Evolutionary conservation across 1,140 invertebrate species (phyloP), one percentile per base, ranked within the genome.

Genomic region (Apolygus lucorum): DNA sequence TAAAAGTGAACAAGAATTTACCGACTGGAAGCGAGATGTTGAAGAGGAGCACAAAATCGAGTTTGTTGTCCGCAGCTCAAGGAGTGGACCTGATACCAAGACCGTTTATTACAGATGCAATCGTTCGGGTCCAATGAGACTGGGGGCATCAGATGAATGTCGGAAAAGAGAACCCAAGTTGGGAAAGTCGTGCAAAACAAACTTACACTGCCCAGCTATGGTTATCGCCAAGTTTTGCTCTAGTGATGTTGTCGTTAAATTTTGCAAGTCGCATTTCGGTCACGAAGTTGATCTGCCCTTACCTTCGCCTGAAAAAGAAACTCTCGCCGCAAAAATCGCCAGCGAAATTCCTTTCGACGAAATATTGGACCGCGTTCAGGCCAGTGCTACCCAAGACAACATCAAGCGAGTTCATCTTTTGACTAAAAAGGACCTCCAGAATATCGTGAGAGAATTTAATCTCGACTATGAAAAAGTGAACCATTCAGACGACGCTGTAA

Each of bases 401-500:
- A 17, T 49, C 8, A 49, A 49, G 34, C 34, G 34, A 49, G 34
- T 17, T 17, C 34, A 49, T 49, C 34, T 49, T 49, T 49, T 49
- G 34, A 49, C 8, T 49, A 8, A 49, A 49, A 8, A 49, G 17
- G 34, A 49, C 17, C 17, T 49, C 8, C 8, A 49, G 17, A 49
- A 49, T 17, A 49, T 49, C 34, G 17, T 49, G 34, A 8, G 34
- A 17, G 34, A 49, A 8, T 49, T 49, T 49, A 49, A 49, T 11
- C 34, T 49, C 34, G 34, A 49, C 34, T 49, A 17, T 17, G 34
- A 49, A 11, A 11, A 49, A 11, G 8, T 52, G 25, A 25, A 21
- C 2, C 49, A 68, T 27, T 17, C 29, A 24, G 21, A 54, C 22
- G 64, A 68, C 26, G 65, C 52, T 13, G 27, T 63, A 11, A 71